Conservation (phyloP, 2,888 invertebrate genomes). For the Cyclophora albipunctata region DNA sequence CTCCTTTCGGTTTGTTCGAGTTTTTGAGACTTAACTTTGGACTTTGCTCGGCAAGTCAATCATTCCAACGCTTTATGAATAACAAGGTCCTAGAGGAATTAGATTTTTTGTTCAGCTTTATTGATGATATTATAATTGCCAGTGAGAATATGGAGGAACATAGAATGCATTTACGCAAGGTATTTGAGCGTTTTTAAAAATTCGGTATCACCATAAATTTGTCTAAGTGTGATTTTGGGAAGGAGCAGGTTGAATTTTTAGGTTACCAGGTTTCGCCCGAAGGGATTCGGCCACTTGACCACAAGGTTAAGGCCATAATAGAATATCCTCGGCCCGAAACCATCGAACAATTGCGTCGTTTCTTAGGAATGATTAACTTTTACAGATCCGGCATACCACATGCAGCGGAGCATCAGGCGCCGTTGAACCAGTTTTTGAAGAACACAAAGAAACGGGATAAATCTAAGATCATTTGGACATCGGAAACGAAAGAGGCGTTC, state of each 20-base stretch:
- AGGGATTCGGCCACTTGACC: not conserved
- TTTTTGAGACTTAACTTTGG: too few species aligned
- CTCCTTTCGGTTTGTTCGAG: too few species aligned
- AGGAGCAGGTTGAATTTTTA: not conserved
- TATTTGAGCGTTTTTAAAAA: not conserved
- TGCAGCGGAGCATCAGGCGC: slow-evolving; percentile 4
- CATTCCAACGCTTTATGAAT: not conserved
- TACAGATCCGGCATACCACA: slow-evolving; percentile 6
- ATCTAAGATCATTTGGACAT: slow-evolving; percentile 10
- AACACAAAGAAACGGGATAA: slow-evolving; percentile 16
- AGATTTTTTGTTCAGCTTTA: not conserved
- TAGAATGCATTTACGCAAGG: not conserved
- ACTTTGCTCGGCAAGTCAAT: too few species aligned
- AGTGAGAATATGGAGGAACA: not conserved
- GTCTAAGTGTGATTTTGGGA: not conserved
- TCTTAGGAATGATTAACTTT: slow-evolving; percentile 10
- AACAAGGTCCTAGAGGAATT: not conserved
- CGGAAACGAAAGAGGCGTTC: slow-evolving; percentile 8
- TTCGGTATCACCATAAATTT: not conserved
- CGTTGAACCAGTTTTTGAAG: slow-evolving; percentile 10
- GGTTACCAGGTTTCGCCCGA: not conserved
- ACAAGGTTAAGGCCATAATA: not conserved
- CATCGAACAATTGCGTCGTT: slow-evolving; percentile 1
- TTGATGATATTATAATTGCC: not conserved
- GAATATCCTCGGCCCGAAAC: not conserved